Base-by-base conservation (phyloP, 2,888 invertebrate species). In the Phrixothrix hirtus region DNA sequence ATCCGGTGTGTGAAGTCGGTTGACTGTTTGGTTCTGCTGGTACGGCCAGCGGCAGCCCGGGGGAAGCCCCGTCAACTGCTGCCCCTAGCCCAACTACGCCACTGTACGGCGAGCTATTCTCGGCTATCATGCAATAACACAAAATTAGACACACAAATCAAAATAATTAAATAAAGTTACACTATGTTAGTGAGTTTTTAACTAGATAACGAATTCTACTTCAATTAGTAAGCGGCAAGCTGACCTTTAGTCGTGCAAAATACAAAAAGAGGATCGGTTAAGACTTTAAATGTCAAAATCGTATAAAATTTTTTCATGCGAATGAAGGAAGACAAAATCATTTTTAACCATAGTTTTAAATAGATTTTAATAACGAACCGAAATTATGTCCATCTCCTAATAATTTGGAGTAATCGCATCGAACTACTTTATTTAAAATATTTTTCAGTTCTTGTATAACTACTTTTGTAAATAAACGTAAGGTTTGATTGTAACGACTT, bases 1-100 rank as follows among this genome's bases (percentile, higher is more conserved):
- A 77, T 39, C 79, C 78, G 26, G 80, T 79, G 60, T 79, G 75
- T 31, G 77, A 77, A 43, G 77, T 71, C 29, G 78, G 76, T 59
- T 78, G 75, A 56, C 73, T 71, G 51, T 71, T 69, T 30, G 73
- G 71, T 58, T 74, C 74, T 25, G 75, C 72, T 36, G 66, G 63
- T 26, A 75, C 71, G 55, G 78, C 75, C 51, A 80, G 70, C 32
- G 79, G 78, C 58, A 79, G 70, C 41, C 78, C 78, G 53, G 79
- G 79, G 29, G 79, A 77, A 14, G 77, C 75, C 58, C 76, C 76
- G 63, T 76, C 76, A 61, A 73, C 76, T 27, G 71, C 74, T 58
- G 72, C 68, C 61, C 72, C 75, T 59, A 74, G 66, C 53, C 74
- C 72, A 37, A 74, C 73, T 60, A 75, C 74, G 70, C 75, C 73